Base-by-base conservation (phyloP, 2,888 invertebrate genomes). In the Herminia tarsipennalis region DNA sequence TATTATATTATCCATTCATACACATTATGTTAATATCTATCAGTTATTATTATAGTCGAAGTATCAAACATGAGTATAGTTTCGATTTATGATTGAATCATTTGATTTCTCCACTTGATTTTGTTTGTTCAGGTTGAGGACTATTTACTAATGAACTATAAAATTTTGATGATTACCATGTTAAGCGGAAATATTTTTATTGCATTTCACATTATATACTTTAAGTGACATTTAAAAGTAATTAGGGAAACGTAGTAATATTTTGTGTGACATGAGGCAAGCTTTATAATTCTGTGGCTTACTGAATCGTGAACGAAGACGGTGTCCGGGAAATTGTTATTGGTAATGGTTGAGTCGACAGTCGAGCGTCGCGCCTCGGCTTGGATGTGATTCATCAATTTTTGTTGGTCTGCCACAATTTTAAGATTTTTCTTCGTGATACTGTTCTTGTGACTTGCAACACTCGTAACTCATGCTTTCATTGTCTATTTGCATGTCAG, bases 251-350 rank as follows among this genome's bases (percentile, higher is more conserved):
- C 13, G 28, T 24, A n/a, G n/a, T 34, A 49, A 55, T 41, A 50
- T 53, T 42, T 40, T 21, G 39, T 36, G 48, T 51, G 55, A 70
- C 44, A 63, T 46, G 46, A 49, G 48, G 37, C 33, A 45, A 45
- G 45, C 51, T 70, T 66, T 64, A 63, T 66, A 58, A 58, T 64
- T 75, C 71, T 64, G 49, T 70, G 67, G 73, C 47, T 66, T 69
- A 71, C 70, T 76, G 72, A 78, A 75, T 81, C 76, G 76, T 81
- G 72, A 77, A 81, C 80, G 73, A 79, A 81, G 78, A 82, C 80
- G 79, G 82, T 78, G 79, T 66, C 76, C 73, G 73, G 80, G 76
- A 81, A 81, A 83, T 77, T 76, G 82, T 81, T 81, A 76, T 79
- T 76, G 76, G 76, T 79, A 77, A 75, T 77, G 77, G 78, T 69